Conservation (phyloP, 2,797 vertebrate genomes). For the Enteromius mattozi region DNA sequence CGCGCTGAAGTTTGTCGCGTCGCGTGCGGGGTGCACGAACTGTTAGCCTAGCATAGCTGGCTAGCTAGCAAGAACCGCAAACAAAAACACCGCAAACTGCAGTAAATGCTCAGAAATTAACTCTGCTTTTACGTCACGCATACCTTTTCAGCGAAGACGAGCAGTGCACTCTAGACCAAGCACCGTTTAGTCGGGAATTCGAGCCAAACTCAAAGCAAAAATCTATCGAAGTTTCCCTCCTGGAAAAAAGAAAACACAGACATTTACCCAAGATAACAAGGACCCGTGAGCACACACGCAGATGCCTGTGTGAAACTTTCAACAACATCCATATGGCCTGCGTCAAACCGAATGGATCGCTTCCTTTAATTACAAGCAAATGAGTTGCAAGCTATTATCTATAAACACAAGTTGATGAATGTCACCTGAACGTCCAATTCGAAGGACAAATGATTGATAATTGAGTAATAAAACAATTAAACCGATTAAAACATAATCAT, state of each 20-base stretch:
- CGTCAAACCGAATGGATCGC: background rate
- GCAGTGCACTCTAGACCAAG: background rate
- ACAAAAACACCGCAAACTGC: constrained; percentile 50
- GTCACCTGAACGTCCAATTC: background rate
- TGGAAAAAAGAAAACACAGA: constrained; percentile 56
- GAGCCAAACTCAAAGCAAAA: constrained; percentile 27
- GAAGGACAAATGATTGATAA: background rate
- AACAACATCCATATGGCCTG: background rate
- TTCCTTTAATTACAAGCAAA: background rate
- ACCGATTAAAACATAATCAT: background rate
- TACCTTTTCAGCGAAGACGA: constrained; percentile 41
- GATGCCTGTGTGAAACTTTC: constrained; percentile 42
- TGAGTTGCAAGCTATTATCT: background rate
- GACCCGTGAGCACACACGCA: constrained; percentile 33
- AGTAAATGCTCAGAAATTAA: background rate
- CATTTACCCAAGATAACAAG: constrained; percentile 41
- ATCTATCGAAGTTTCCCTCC: constrained; percentile 56
- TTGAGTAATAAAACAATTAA: background rate
- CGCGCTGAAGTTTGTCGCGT: background rate
- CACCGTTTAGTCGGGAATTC: background rate
- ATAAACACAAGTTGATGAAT: background rate
- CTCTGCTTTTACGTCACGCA: background rate
- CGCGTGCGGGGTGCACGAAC: background rate
- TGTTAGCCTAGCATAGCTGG: constrained; percentile 32
- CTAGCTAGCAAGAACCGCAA: constrained; percentile 30